Base-by-base conservation (phyloP, 2,888 invertebrate species). In the Clanis bilineata region DNA sequence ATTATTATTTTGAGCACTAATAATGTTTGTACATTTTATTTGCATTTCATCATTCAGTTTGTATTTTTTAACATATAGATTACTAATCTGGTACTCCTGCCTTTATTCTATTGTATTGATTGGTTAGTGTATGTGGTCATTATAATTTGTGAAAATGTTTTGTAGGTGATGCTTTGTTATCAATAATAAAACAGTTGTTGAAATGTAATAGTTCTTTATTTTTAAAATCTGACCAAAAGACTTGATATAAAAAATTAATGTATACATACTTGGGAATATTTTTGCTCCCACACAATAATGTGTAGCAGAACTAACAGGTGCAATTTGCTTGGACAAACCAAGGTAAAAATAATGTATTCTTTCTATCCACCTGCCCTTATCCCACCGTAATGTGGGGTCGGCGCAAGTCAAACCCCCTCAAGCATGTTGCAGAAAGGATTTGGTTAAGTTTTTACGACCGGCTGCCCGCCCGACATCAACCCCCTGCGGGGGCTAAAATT, bases 151-250 rank as follows among this genome's bases (percentile, higher is more conserved):
- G 66, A 70, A 72, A 74, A 77, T 72, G 74, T 76, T 79, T 76
- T 82, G 80, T 85, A 85, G 83, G 79, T 83, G 77, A 83, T 82
- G 81, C 82, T 85, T 86, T 85, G 85, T 88, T 86, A 81, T 79
- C 85, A 83, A 75, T 79, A 87, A 85, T 83, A 82, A 84, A 85
- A 75, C 76, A 76, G 76, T 71, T 79, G 73, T 77, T 75, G 60
- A 65, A 71, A 70, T 64, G 60, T 36, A 36, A 10, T 21, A 21
- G 10, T 21, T 36, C 36, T 36, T 55, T 32, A 38, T 22, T 5
- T 55, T 3, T 12, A 36, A 21, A 10, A 51, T 51, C 22, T 55
- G 36, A 21, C 12, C n/a, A 55, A 36, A 36, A 21, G 28, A 3
- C 59, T 56, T 23, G 10, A 5, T 23, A 25, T 23, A 22, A 43